Conservation (phyloP, 2,797 vertebrate species). For the Toxotes lorentzi region DNA sequence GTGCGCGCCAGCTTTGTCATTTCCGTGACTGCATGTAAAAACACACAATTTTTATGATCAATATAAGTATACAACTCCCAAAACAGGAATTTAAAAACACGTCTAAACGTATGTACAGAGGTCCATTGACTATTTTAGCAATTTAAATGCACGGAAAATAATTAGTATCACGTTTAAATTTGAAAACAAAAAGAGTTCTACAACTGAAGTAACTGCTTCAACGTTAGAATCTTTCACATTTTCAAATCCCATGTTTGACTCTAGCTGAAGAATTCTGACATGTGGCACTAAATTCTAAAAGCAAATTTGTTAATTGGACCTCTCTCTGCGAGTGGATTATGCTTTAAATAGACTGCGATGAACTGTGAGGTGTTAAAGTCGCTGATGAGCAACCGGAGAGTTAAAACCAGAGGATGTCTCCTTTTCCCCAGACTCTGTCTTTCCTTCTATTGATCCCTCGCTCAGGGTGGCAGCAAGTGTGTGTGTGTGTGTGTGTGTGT, state of each 20-base stretch:
- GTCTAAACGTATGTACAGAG: too few species aligned
- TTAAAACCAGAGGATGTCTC: conserved; percentile 28
- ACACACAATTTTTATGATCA: not conserved
- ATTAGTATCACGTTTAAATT: not conserved
- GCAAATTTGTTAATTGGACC: not conserved
- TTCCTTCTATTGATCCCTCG: conserved; percentile 62
- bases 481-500: conserved; percentile 34
- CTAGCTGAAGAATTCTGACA: not conserved
- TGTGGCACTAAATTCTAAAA: not conserved
- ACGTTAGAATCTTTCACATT: not conserved
- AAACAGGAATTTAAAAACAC: too few species aligned
- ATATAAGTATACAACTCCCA: too few species aligned
- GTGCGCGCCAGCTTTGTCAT: not conserved
- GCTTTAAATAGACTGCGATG: not conserved
- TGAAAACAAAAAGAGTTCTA: not conserved
- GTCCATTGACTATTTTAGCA: not conserved
- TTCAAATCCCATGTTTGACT: too few species aligned
- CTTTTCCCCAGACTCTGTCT: conserved; percentile 48
- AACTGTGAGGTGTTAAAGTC: conserved; percentile 19
- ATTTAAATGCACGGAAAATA: too few species aligned
- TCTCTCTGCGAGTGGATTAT: not conserved
- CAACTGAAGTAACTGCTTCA: not conserved
- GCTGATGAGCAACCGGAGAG: conserved; percentile 26
- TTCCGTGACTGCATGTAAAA: not conserved
- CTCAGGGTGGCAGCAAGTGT: conserved; percentile 53